These are phyloP conservation scores for Caenorhabditis auriculariae DNA, from an alignment of 2,888 invertebrate genomes.

Conservation along the genomic window DNA sequence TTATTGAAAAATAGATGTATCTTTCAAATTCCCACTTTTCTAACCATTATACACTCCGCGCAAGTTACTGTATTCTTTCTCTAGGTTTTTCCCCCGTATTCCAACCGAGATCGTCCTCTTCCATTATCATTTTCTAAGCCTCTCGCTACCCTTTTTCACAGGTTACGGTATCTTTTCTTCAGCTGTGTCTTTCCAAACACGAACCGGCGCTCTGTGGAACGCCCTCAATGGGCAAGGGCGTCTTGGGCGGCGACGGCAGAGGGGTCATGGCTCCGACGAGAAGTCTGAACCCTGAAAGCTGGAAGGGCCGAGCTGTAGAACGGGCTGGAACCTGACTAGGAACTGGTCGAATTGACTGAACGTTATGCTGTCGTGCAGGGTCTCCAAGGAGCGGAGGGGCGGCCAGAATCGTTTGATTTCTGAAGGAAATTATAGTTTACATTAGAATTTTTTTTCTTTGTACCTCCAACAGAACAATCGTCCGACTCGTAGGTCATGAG, in stretches of 20 bases:
- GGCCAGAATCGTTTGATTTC: constrained; percentile 74
- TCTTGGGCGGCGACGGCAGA: constrained; percentile 41
- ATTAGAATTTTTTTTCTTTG: background rate
- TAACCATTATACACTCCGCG: no score
- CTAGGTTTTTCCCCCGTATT: no score
- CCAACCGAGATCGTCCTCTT: no score
- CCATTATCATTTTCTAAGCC: no score
- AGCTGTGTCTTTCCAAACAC: no score
- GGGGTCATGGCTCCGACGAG: constrained; percentile 34
- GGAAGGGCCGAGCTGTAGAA: no score
- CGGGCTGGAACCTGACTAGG: constrained; percentile 4
- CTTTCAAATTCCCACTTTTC: no score
- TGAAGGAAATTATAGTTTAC: constrained; percentile 16
- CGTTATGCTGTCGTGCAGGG: constrained; percentile 78
- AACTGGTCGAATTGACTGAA: constrained; percentile 40
- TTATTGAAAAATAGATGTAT: no score
- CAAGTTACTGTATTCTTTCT: no score
- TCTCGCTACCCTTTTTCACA: no score
- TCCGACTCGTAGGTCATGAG: constrained; percentile 62
- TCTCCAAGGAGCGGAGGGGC: constrained; percentile 92
- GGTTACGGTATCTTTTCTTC: no score
- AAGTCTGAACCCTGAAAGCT: constrained; percentile 5
- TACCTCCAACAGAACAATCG: constrained; percentile 52
- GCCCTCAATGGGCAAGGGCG: constrained; percentile 28
- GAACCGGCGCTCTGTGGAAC: constrained; percentile 19